phyloP scores from a whole-genome alignment of 2,888 invertebrate species.

The Alentia gelatinosa region DNA sequence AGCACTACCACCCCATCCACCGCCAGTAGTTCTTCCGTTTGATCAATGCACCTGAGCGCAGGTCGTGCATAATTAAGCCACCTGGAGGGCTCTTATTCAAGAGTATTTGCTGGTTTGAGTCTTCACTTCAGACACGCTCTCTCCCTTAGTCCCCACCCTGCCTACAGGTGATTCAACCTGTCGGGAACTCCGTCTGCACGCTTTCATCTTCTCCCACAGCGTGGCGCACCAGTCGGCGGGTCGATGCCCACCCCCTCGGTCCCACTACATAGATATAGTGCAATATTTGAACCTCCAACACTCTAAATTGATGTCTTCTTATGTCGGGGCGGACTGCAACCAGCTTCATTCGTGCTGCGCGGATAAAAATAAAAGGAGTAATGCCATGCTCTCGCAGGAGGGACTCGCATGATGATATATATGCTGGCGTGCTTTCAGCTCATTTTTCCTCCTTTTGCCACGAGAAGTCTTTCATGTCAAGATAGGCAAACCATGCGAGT shows the following conservation, averaged over 20 bases:
- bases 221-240: not conserved
- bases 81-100: not conserved
- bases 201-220: not conserved
- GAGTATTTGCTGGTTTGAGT: not conserved
- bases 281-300: no score
- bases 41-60: no score
- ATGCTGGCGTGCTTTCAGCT: not conserved
- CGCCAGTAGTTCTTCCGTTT: no score
- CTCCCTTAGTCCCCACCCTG: not conserved
- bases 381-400: no score
- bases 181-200: not conserved
- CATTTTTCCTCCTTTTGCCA: not conserved
- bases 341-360: no score
- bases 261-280: no score
- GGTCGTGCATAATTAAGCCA: not conserved
- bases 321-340: no score
- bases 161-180: not conserved
- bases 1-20: no score
- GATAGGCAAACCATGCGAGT: not conserved
- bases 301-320: no score
- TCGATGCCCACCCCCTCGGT: not conserved
- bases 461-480: not conserved
- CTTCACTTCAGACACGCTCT: not conserved
- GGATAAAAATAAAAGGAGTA: no score
- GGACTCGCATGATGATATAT: slow-evolving; percentile 1